phyloP scores from a whole-genome alignment of 2,113 vertebrate genomes.

The Loxodonta africana region DNA sequence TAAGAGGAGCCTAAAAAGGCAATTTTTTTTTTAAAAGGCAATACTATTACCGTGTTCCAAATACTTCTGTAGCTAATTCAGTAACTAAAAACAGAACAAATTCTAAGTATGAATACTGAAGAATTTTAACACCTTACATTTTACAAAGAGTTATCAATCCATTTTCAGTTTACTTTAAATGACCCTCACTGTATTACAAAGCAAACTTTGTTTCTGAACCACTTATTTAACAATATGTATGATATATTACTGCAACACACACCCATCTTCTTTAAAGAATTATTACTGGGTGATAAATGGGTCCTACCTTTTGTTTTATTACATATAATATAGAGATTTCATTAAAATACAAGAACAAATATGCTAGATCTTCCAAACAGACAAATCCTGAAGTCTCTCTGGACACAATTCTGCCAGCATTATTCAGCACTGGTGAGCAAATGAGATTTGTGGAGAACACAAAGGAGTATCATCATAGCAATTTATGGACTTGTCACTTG shows the following conservation, averaged over 20 bases:
- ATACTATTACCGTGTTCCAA: not conserved
- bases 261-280: conserved; percentile 48
- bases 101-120: conserved; percentile 21
- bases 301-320: not conserved
- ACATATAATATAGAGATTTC: not conserved
- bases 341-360: conserved; percentile 30
- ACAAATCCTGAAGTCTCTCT: not conserved
- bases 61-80: not conserved
- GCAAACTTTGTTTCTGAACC: conserved; percentile 3
- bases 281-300: not conserved
- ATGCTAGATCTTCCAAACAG: not conserved
- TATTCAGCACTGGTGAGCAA: conserved; percentile 53
- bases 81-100: conserved; percentile 31
- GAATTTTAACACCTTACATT: not conserved
- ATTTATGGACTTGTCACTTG: conserved; percentile 39
- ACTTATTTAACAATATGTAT: not conserved
- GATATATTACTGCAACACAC: not conserved
- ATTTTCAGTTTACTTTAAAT: conserved; percentile 41
- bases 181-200: conserved; percentile 28
- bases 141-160: not conserved
- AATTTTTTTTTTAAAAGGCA: too few relatives aligned
- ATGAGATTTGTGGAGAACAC: not conserved
- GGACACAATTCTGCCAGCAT: conserved; percentile 31
- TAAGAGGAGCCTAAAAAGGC: not conserved
- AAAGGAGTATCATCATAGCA: not conserved